Conservation (phyloP, 2,113 vertebrate species). For the Synodontis membranacea region DNA sequence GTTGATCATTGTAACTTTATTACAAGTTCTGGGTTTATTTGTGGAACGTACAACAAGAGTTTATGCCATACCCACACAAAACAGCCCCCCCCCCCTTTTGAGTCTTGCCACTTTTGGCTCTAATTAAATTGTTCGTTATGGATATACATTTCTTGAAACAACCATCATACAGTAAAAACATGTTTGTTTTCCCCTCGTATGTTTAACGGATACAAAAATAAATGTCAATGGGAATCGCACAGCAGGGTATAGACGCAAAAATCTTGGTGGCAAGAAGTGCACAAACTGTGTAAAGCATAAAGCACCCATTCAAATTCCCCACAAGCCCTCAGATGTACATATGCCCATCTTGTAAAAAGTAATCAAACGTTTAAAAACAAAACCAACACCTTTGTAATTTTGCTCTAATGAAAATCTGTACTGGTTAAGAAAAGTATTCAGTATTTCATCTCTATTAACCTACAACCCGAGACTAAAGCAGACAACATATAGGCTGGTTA, state of each 20-base stretch:
- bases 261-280: neutral
- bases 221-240: neutral
- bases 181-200: too few species aligned
- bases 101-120: neutral
- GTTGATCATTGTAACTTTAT: neutral
- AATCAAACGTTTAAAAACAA: neutral
- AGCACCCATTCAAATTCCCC: neutral
- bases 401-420: neutral
- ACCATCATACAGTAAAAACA: neutral
- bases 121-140: neutral
- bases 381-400: neutral
- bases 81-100: too few species aligned
- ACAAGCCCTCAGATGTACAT: neutral
- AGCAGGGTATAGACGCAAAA: neutral
- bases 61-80: too few species aligned
- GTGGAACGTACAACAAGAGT: neutral
- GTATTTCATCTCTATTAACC: neutral
- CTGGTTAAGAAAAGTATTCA: neutral
- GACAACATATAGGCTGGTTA: neutral
- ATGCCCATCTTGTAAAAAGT: neutral
- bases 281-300: neutral
- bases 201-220: too few species aligned
- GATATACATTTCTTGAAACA: neutral
- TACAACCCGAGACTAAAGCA: neutral
- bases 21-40: neutral